These are phyloP conservation scores for Peromyscus eremicus DNA, from an alignment of 2,797 vertebrate species.

Conservation along the genomic window DNA sequence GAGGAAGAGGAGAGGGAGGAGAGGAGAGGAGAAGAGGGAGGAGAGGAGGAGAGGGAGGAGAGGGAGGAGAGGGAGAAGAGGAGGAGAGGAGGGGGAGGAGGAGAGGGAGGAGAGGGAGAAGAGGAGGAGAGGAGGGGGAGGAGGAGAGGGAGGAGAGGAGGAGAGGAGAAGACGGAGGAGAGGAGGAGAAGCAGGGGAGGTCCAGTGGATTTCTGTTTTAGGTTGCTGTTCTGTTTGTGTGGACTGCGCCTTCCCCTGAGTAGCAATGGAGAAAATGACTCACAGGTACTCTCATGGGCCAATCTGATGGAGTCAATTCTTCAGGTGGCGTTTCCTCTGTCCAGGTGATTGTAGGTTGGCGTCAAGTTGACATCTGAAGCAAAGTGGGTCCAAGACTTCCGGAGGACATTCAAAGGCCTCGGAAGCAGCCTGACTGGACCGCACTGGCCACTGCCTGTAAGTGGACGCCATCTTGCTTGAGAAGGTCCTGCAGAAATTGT, in stretches of 20 bases:
- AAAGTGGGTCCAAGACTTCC: not conserved
- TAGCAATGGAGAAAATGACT: not conserved
- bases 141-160: no score
- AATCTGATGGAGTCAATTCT: not conserved
- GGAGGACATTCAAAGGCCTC: not conserved
- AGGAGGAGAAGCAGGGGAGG: not conserved
- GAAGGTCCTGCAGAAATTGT: not conserved
- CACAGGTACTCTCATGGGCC: not conserved
- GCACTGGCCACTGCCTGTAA: not conserved
- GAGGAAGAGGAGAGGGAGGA: no score
- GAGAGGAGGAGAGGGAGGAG: no score
- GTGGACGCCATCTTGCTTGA: not conserved
- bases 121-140: no score
- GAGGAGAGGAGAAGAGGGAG: no score
- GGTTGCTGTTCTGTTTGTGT: not conserved
- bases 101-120: no score
- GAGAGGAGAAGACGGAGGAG: no score
- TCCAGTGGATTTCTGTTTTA: not conserved
- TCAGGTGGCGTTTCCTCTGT: not conserved
- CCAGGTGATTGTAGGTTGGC: not conserved
- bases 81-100: no score
- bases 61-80: no score
- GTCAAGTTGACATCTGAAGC: not conserved
- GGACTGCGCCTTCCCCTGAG: not conserved
- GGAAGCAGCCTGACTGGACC: not conserved